Percentiles rank a stretch among this genome's conserved stretches.
phyloP scores from a whole-genome alignment of 2,113 vertebrate genomes.

The Mastomys coucha region DNA sequence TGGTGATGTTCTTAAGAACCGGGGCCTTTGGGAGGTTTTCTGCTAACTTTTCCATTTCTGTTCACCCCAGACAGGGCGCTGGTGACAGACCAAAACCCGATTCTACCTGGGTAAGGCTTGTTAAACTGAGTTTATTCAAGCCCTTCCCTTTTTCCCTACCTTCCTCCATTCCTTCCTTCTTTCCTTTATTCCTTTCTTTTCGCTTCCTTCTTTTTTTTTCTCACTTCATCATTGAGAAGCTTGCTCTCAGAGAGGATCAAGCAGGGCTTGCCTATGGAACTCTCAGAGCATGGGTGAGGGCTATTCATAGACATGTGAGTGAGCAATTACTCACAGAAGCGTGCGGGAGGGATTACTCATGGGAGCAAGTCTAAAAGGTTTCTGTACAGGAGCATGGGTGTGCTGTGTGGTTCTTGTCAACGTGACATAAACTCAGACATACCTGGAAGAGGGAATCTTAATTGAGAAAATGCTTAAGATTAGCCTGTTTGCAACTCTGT shows the following conservation, averaged over 20 bases:
- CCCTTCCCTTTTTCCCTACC: accelerated
- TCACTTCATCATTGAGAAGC: background rate
- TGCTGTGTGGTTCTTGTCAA: background rate
- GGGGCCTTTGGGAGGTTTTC: background rate
- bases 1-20: background rate
- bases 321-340: no score
- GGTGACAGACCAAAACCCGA: background rate
- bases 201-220: background rate
- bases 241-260: background rate
- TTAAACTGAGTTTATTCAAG: background rate
- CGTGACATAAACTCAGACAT: background rate
- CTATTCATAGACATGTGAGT: background rate
- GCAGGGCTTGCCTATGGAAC: background rate
- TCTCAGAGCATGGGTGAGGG: background rate
- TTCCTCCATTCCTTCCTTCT: background rate
- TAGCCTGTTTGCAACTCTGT: background rate
- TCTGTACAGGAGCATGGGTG: background rate
- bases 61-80: background rate
- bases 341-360: background rate
- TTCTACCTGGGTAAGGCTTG: background rate
- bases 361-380: background rate
- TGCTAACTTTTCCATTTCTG: background rate
- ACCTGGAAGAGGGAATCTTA: background rate
- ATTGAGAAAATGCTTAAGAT: background rate
- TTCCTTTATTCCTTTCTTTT: background rate